Base-by-base conservation (phyloP, 2,888 invertebrate species). In the Eumacrocentrus americanus region DNA sequence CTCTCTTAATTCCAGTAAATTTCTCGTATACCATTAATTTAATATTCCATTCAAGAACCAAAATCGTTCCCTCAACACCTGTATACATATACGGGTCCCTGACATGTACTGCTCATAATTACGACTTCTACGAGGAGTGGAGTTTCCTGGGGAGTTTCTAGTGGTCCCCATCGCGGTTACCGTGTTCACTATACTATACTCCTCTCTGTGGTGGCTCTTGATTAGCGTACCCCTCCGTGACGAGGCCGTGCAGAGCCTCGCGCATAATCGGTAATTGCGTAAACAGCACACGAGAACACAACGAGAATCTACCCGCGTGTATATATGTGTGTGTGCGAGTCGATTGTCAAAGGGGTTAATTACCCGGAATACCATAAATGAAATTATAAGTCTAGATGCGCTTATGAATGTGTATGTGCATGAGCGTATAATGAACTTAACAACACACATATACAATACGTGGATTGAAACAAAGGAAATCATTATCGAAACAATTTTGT, bases 301-400 rank as follows among this genome's bases (percentile, higher is more conserved):
- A 50, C 25, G 57, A 50, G 20, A 57, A 50, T 63, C n/a, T 62
- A 62, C 62, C 58, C 63, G 51, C 55, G 51, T 37, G 9, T 54
- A 38, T 29, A 47, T 55, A 22, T 57, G 44, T 38, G 23, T 65
- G 58, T 59, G 59, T 59, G 61, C 61, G 59, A 59, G 67, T 60
- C 63, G 59, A 67, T 63, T 67, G 65, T 67, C 67, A 67, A 67
- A 67, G 65, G 63, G 61, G 67, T 62, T 67, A 67, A 67, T 65
- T 67, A 67, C 59, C 65, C 62, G 46, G 58, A 61, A 58, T 62
- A 60, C 62, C 59, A 65, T 65, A 65, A 65, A 61, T 61, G 60
- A 58, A 53, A 63, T 65, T 60, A 65, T 60, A 58, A 60, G 56
- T 35, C 9, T 20, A 50, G 9, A 18, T 6, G 12, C 9, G 34